Percentiles rank a stretch among this genome's conserved stretches.
Conservation (phyloP, 1,140 invertebrate genomes). For the Delia radicum region DNA sequence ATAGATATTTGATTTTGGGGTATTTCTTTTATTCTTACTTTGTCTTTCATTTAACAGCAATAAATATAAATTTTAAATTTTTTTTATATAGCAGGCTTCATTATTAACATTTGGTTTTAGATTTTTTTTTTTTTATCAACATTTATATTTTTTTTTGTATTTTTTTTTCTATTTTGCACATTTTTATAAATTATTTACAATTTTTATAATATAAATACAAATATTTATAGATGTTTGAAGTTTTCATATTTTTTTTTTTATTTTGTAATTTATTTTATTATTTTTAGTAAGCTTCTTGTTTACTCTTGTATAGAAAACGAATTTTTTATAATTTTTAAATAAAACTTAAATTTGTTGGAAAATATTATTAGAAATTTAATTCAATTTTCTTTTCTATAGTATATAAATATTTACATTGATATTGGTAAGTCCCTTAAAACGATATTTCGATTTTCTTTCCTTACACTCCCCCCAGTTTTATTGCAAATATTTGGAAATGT, state of each 20-base stretch:
- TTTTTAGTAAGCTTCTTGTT: neutral
- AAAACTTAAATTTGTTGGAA: too few relatives aligned
- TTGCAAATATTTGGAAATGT: too few relatives aligned
- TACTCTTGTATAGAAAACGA: too few relatives aligned
- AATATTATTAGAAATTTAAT: too few relatives aligned
- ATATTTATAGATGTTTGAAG: neutral
- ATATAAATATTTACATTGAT: too few relatives aligned
- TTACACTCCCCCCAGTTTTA: too few relatives aligned
- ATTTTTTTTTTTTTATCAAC: neutral
- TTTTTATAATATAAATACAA: too few relatives aligned
- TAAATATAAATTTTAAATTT: constrained; percentile 6
- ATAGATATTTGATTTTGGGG: neutral
- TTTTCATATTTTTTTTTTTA: neutral
- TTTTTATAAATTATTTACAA: neutral
- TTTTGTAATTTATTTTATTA: neutral
- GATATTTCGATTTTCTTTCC: too few relatives aligned
- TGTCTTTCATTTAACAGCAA: constrained; percentile 11
- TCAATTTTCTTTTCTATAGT: too few relatives aligned
- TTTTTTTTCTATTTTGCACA: neutral
- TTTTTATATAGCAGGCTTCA: neutral
- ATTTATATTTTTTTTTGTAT: constrained; percentile 4
- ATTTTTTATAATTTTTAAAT: too few relatives aligned
- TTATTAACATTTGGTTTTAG: neutral
- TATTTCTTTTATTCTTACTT: constrained; percentile 7
- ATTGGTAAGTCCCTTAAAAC: too few relatives aligned